Evolutionary conservation across 2,797 vertebrate genomes (phyloP), one percentile per base, ranked within the genome.

Genomic region (Falco peregrinus): DNA sequence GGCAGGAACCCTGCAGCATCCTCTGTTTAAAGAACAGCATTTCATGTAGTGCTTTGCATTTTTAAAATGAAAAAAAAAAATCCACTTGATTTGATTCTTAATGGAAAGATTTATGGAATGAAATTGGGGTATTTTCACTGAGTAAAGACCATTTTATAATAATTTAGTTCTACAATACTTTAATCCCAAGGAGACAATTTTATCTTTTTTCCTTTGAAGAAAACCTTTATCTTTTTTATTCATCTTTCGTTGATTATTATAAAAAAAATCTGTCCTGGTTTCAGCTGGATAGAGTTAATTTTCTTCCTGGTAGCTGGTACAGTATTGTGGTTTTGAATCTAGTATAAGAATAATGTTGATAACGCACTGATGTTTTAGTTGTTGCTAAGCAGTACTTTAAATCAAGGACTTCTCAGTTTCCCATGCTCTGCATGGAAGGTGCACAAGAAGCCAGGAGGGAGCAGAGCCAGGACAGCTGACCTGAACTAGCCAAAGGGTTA

Each of bases 231-330:
- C 91, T 95, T 93, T 96, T 95, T 94, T 96, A 95, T 96, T 96
- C 92, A 97, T 96, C 84, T 95, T 96, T 87, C 96, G 97, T 97
- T 97, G 97, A 97, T 97, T 97, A 95, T 91, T 96, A 88, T 56
- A 93, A 96, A 97, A 43, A 43, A 43, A 16, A 37, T 43, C 43
- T 43, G 43, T 43, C 43, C 43, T 43, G 43, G 15, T 43, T 43
- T 43, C 43, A 43, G 43, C 43, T 43, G 43, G 43, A 43, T 43
- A 43, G 43, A 43, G 16, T 43, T 43, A 43, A 43, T 16, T 43
- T 43, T 43, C 43, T 43, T 43, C 43, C 43, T 43, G 17, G 43
- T 17, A 43, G 43, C 43, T 43, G 43, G 43, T 43, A 43, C 43
- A 43, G 43, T 43, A 7, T 7, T 43, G 43, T 43, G 43, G 7